A percentile compares a stretch with the other conserved stretches of the same genome.
phyloP scores from a whole-genome alignment of 2,888 invertebrate species.

The Drosophila vallismaia region DNA sequence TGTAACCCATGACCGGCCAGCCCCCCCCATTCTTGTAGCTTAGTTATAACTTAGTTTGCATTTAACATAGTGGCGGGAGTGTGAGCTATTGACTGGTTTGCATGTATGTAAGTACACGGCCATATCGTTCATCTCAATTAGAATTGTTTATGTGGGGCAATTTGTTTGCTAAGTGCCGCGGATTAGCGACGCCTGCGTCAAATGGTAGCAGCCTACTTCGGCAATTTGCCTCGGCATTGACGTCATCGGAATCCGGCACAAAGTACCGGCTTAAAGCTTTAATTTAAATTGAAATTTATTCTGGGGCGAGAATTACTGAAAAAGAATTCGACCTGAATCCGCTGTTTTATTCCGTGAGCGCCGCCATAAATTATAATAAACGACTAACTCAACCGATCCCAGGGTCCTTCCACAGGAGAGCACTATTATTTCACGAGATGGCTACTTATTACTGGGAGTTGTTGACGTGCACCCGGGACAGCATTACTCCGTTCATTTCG shows the following conservation, averaged over 20 bases:
- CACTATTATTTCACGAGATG: conserved; percentile 56
- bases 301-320: neutral
- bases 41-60: conserved; percentile 58
- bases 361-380: conserved; percentile 63
- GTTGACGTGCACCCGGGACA: conserved; percentile 41
- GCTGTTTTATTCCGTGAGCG: neutral
- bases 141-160: conserved; percentile 74
- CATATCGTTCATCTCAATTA: conserved; percentile 75
- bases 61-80: conserved; percentile 54
- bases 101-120: conserved; percentile 31
- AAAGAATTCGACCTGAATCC: conserved; percentile 4
- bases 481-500: conserved; percentile 70
- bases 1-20: neutral
- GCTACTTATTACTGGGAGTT: conserved; percentile 63
- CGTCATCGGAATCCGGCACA: conserved; percentile 41
- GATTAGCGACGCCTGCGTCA: conserved; percentile 56
- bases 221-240: conserved; percentile 38
- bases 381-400: conserved; percentile 25
- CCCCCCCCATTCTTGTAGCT: neutral
- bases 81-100: conserved; percentile 31
- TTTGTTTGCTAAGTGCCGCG: conserved; percentile 71
- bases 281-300: conserved; percentile 69
- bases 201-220: conserved; percentile 22
- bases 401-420: conserved; percentile 16
- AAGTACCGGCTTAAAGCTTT: conserved; percentile 26